Base-by-base conservation (phyloP, 2,113 vertebrate genomes). In the Thryonomys swinderianus region DNA sequence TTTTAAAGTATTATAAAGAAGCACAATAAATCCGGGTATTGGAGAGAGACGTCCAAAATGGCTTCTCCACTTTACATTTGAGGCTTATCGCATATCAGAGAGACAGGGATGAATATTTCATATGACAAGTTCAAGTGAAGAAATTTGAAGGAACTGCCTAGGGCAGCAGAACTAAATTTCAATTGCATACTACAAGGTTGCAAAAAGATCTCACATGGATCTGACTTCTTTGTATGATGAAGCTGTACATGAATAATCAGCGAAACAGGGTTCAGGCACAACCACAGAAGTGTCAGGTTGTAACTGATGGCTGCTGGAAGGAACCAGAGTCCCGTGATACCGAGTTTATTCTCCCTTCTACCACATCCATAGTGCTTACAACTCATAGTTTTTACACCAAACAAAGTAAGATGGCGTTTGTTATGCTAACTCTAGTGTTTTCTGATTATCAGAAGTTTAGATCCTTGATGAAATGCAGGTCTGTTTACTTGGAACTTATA, bases 61-160 rank as follows among this genome's bases (percentile, higher is more conserved):
- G 53, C 73, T 71, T 88, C 51, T 91, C 67, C 67, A 93, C 82
- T 95, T 93, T 87, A 71, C 23, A 85, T 45, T 48, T 91, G 69
- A 94, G 80, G 64, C 42, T 81, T 93, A 74, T 96, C 83, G 67
- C 53, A 4, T 73, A 91, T 81, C 67, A 48, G n/a, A 97, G 69
- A 67, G 59, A 91, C 51, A 91, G 83, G 34, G 59, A 94, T 95
- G 93, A 96, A 78, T 96, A 95, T 87, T 96, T 94, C 94, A 96
- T 95, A 88, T 48, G 59, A 91, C 90, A 96, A 53, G 45, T 95
- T 95, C 74, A 94, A 89, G 69, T 69, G 67, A 45, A 93, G 94
- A 93, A 82, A 76, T 91, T 64, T 93, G 80, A 96, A 96, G 86
- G n/a, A 71, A 81, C 74, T 95, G 61, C 42, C 88, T 80, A 88